Evolutionary conservation across 2,888 invertebrate species (phyloP), one percentile per base, ranked within the genome.

Genomic region (Eugnorisma glareosa): DNA sequence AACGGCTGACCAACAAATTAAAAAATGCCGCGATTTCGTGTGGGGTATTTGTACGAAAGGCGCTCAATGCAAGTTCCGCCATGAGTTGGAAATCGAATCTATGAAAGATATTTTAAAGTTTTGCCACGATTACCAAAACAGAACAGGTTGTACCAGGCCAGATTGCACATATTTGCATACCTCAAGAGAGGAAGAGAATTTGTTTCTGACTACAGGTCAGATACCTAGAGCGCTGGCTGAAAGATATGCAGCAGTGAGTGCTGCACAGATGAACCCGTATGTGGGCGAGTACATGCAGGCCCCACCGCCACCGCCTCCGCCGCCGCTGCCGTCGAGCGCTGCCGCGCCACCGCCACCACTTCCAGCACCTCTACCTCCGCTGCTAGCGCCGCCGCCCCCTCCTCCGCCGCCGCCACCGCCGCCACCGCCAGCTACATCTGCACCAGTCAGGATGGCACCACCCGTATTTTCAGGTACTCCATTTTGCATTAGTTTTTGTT

Each of bases 111-210:
- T 93, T 21, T 82, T 96, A 6, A 93, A 92, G 73, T 96, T 96
- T 79, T 96, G 96, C 72, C 95, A 95, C 87, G 94, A 96, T 76
- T 93, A 90, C 82, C 96, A 96, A 87, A 96, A 96, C 77, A 90
- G 92, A 67, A 88, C 92, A 15, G 94, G 94, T 8, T 96, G 96
- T 76, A 88, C 81, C 1, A 88, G 95, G 61, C 91, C 92, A 45
- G 92, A 93, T 71, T 96, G 96, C 78, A 93, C 92, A 0, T 96
- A 93, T 83, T 87, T 96, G 10, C 96, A 96, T 67, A 88, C 94
- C 0, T 91, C 93, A 0, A 92, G 92, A 59, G 95, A 95, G 51
- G 96, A 96, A 45, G 90, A 95, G 74, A 92, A 88, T 70, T 84
- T 93, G 10, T 96, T 96, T 87, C 75, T 92, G 11, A 88, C 90